phyloP scores from a whole-genome alignment of 2,797 vertebrate genomes.

The Buphagus erythrorhynchus region DNA sequence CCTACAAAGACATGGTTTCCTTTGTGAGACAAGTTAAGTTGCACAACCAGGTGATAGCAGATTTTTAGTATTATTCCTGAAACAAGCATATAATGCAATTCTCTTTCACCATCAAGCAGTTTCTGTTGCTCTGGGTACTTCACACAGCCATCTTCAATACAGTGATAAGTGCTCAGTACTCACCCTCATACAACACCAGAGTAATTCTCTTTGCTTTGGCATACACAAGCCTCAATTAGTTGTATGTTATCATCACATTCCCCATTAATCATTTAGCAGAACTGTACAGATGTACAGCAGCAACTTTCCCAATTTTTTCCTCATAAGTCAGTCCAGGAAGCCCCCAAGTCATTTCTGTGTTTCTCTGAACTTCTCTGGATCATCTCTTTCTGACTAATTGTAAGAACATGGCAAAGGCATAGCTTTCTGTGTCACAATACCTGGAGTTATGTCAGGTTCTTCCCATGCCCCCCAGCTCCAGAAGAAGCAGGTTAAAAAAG shows the following conservation, averaged over 20 bases:
- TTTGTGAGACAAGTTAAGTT: neutral
- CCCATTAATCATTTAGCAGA: constrained; percentile 45
- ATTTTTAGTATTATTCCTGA: neutral
- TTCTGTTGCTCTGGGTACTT: neutral
- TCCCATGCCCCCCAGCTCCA: neutral
- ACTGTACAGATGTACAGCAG: neutral
- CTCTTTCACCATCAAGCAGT: neutral
- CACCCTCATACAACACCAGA: neutral
- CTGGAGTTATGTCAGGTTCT: neutral
- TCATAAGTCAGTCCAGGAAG: constrained; percentile 33
- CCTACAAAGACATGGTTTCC: neutral
- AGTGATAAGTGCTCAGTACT: neutral
- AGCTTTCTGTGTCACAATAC: constrained; percentile 29
- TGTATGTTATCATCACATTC: constrained; percentile 20
- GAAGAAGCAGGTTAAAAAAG: neutral
- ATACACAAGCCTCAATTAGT: constrained; percentile 11
- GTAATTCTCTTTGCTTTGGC: neutral
- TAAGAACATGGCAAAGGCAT: neutral
- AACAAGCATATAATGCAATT: fast-evolving
- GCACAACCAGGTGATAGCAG: neutral
- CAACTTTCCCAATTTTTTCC: constrained; percentile 20
- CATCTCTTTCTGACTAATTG: neutral
- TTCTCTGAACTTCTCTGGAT: neutral
- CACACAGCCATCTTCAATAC: neutral
- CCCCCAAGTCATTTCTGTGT: constrained; percentile 12